phyloP scores from a whole-genome alignment of 2,113 vertebrate species.

The Bos taurus region DNA sequence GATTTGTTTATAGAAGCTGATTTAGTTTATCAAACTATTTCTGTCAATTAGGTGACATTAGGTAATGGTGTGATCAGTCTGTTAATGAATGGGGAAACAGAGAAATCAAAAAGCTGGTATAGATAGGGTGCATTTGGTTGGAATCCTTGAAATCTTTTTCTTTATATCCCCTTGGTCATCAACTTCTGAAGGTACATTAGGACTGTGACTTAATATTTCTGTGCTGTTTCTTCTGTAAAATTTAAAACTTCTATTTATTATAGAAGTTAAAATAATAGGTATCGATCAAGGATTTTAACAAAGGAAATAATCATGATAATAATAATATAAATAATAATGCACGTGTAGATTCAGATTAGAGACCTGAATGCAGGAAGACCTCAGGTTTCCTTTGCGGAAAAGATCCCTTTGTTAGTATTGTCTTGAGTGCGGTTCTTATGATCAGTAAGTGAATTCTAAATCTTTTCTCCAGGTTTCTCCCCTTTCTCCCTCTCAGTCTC shows the following conservation, averaged over 20 bases:
- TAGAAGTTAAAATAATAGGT: not conserved
- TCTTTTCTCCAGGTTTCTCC: not conserved
- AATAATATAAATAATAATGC: not conserved
- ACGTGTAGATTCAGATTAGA: not conserved
- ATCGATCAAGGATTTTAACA: not conserved
- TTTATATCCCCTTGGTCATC: no score
- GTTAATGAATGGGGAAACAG: not conserved
- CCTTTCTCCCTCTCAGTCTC: not conserved
- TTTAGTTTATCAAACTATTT: not conserved
- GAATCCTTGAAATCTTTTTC: not conserved
- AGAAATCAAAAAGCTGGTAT: not conserved
- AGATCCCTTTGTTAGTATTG: not conserved
- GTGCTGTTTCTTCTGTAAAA: not conserved
- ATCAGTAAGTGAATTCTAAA: not conserved
- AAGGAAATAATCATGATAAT: not conserved
- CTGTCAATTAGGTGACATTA: not conserved
- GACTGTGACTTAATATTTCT: not conserved
- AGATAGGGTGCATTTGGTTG: not conserved
- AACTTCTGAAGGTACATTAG: not conserved
- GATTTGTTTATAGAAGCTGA: not conserved
- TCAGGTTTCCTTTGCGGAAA: not conserved
- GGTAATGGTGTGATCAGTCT: not conserved
- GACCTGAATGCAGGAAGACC: not conserved
- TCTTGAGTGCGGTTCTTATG: not conserved
- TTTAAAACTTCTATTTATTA: not conserved